Evolutionary conservation across 1,140 invertebrate genomes (phyloP).

Genomic region (Camponotus pennsylvanicus): DNA sequence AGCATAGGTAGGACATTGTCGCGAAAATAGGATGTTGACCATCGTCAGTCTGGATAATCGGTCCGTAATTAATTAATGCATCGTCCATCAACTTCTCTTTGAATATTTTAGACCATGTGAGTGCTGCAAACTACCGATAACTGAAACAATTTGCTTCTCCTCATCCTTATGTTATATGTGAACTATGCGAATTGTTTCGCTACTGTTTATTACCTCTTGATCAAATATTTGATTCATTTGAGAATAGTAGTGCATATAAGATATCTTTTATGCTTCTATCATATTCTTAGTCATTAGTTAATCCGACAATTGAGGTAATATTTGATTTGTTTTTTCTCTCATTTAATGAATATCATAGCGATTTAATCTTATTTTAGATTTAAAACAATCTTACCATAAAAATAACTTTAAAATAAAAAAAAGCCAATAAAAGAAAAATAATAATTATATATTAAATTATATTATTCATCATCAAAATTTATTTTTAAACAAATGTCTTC

Average conservation of each 20-base stretch:
- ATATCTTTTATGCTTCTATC: neutral
- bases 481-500: neutral
- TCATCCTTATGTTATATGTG: constrained; percentile 46
- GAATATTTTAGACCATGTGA: constrained; percentile 65
- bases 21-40: constrained; percentile 70
- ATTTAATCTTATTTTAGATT: constrained; percentile 16
- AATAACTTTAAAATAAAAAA: neutral
- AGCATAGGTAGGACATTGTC: constrained; percentile 38
- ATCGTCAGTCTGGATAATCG: constrained; percentile 65
- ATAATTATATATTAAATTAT: neutral
- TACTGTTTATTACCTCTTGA: constrained; percentile 5
- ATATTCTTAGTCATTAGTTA: neutral
- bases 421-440: neutral
- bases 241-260: constrained; percentile 19
- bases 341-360: neutral
- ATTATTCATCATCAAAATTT: neutral
- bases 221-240: constrained; percentile 50
- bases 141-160: constrained; percentile 70
- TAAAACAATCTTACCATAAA: neutral
- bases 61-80: constrained; percentile 74
- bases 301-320: constrained; percentile 23
- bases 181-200: constrained; percentile 21
- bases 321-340: neutral
- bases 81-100: constrained; percentile 62
- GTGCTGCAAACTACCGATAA: constrained; percentile 74